Conservation (phyloP, 2,113 vertebrate genomes). For the Nibea coibor region DNA sequence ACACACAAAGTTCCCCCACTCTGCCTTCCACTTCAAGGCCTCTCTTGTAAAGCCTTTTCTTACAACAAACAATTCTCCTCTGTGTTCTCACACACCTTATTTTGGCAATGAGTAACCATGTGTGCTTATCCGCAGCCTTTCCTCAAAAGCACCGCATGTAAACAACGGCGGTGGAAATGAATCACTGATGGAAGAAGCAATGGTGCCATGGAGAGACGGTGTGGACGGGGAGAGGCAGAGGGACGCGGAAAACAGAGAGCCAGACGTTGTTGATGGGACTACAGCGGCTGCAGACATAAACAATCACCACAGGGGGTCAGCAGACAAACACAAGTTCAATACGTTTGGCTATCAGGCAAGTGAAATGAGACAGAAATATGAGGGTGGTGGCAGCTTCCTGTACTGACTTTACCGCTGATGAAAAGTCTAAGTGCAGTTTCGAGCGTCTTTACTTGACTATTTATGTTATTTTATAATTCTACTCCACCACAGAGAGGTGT, state of each 20-base stretch:
- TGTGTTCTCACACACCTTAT: background rate
- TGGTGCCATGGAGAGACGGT: constrained; percentile 17
- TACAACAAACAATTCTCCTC: background rate
- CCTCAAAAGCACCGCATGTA: constrained; percentile 49
- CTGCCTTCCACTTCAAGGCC: background rate
- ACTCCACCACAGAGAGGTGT: background rate
- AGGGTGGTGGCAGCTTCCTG: background rate
- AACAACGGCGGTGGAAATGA: constrained; percentile 53
- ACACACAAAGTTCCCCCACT: background rate
- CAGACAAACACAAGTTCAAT: constrained; percentile 75
- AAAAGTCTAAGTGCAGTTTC: background rate
- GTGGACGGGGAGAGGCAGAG: constrained; percentile 54
- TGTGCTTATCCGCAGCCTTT: constrained; percentile 45
- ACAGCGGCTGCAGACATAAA: constrained; percentile 59
- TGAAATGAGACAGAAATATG: background rate
- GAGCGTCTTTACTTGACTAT: background rate
- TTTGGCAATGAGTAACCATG: constrained; percentile 29
- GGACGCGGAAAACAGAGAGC: constrained; percentile 61
- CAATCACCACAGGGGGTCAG: constrained; percentile 69
- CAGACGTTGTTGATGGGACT: constrained; percentile 42
- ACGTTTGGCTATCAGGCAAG: constrained; percentile 76
- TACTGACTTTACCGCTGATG: background rate
- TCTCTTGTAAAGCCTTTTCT: background rate
- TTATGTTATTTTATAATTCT: background rate
- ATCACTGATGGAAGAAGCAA: constrained; percentile 53